These are phyloP conservation scores for Galago senegalensis DNA, from an alignment of 2,797 vertebrate species.

Conservation along the genomic window DNA sequence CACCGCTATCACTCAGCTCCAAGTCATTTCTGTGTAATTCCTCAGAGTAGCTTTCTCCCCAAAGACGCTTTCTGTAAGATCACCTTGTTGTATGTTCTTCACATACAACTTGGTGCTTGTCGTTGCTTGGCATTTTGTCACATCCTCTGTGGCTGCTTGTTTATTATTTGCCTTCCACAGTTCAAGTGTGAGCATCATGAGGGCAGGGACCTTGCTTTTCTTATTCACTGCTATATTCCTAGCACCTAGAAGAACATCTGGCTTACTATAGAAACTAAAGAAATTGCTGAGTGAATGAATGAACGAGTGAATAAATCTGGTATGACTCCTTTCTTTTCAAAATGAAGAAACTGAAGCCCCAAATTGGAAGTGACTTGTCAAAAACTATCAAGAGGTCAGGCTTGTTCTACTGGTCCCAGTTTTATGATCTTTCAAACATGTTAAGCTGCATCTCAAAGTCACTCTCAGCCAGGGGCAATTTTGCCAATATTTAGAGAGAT, in stretches of 20 bases:
- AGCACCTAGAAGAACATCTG: neutral
- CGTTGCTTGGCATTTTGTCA: neutral
- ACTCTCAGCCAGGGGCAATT: neutral
- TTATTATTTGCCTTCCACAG: neutral
- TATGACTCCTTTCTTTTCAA: conserved; percentile 1
- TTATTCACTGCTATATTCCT: neutral
- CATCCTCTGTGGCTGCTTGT: neutral
- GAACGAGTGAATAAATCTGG: neutral
- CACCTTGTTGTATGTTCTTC: neutral
- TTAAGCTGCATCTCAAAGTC: neutral
- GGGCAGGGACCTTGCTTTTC: neutral
- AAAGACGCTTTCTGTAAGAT: neutral
- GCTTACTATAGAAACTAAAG: neutral
- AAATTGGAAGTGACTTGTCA: neutral
- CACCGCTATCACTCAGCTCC: neutral
- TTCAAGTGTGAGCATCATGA: neutral
- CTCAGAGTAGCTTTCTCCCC: neutral
- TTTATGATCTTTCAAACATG: neutral
- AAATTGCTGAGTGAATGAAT: neutral
- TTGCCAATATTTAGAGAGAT: neutral
- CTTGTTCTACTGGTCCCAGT: neutral
- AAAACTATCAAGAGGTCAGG: neutral
- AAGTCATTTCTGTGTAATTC: neutral
- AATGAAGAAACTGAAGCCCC: neutral
- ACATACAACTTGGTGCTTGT: neutral